These are phyloP conservation scores for zebrafish (Danio rerio) DNA, from an alignment of 2,113 vertebrate genomes.

Conservation along the genomic window DNA sequence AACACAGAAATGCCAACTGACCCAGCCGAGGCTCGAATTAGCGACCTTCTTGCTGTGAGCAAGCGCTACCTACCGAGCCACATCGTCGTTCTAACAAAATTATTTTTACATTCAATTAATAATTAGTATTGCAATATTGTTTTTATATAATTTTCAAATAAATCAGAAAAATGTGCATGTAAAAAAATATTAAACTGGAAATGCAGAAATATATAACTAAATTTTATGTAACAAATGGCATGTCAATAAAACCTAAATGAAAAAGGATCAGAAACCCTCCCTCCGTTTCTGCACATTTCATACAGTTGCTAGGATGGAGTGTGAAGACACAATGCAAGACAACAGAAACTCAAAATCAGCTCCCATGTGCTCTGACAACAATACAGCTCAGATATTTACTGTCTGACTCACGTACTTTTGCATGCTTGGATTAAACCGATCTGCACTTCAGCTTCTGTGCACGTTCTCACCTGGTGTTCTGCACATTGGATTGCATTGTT, in stretches of 20 bases:
- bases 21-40: too few species aligned
- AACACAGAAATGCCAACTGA: too few species aligned
- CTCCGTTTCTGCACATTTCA: slow-evolving; percentile 60
- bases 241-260: neutral
- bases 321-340: slow-evolving; percentile 68
- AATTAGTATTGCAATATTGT: too few species aligned
- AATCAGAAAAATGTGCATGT: too few species aligned
- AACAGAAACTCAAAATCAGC: slow-evolving; percentile 68
- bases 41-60: too few species aligned
- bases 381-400: slow-evolving; percentile 32
- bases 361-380: slow-evolving; percentile 55
- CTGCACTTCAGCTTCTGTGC: neutral
- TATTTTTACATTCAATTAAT: too few species aligned
- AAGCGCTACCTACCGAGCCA: too few species aligned
- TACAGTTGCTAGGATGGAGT: slow-evolving; percentile 62
- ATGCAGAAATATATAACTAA: neutral
- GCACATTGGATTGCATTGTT: slow-evolving; percentile 1
- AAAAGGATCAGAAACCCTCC: neutral
- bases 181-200: neutral
- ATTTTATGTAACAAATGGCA: neutral
- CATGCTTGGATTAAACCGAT: neutral
- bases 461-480: neutral
- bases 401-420: slow-evolving; percentile 28
- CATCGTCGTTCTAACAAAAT: too few species aligned
- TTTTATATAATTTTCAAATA: too few species aligned